phyloP scores from a whole-genome alignment of 2,113 vertebrate species.

The Phoenicopterus ruber region DNA sequence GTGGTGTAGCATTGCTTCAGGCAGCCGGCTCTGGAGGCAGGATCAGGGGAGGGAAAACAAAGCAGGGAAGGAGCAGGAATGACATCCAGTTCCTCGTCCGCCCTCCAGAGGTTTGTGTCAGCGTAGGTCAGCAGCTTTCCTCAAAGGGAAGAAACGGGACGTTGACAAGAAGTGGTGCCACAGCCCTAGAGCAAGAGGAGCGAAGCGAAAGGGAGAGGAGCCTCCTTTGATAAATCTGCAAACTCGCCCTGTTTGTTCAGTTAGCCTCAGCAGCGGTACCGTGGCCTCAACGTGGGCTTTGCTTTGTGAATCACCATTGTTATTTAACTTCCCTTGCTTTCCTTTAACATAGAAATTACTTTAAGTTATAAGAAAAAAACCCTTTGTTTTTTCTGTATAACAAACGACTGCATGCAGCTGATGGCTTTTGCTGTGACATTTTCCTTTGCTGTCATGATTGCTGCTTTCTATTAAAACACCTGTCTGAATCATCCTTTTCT shows the following conservation, averaged over 20 bases:
- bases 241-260: not conserved
- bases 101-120: no score
- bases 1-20: not conserved
- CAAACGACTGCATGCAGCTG: not conserved
- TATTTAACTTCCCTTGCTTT: not conserved
- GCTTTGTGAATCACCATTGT: not conserved
- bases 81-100: accelerated
- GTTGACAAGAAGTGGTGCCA: accelerated
- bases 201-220: not conserved
- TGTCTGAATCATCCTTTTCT: not conserved
- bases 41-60: not conserved
- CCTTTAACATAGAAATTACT: not conserved
- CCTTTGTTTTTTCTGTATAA: not conserved
- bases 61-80: not conserved
- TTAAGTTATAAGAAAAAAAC: not conserved
- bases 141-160: not conserved
- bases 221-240: not conserved
- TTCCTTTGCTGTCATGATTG: not conserved
- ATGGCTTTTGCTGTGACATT: not conserved
- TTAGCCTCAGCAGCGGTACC: not conserved
- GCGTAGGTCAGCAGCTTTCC: not conserved
- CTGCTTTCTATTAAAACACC: conserved; percentile 4
- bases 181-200: not conserved
- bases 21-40: not conserved
- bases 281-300: accelerated